Evolutionary conservation across 2,888 invertebrate genomes (phyloP).

Genomic region (Craniophora ligustri): DNA sequence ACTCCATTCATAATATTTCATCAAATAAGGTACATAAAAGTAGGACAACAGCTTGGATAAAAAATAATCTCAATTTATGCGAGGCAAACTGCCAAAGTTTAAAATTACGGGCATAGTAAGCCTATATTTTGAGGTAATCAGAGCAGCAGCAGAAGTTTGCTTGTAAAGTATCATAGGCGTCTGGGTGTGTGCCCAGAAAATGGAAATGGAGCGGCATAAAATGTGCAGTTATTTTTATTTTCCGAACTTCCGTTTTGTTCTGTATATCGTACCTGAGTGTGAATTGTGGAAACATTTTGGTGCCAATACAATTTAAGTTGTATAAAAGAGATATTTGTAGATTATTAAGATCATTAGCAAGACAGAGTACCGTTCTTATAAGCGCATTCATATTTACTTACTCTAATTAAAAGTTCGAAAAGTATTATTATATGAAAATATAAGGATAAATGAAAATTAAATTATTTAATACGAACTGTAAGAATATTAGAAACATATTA

Average conservation of each 20-base stretch:
- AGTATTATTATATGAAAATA: too few relatives aligned
- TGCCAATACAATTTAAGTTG: neutral
- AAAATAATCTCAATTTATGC: slow-evolving; percentile 60
- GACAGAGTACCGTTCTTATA: too few relatives aligned
- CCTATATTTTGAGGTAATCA: slow-evolving; percentile 59
- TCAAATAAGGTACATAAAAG: slow-evolving; percentile 53
- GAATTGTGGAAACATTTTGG: neutral
- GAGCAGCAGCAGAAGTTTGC: slow-evolving; percentile 50
- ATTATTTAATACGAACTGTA: too few relatives aligned
- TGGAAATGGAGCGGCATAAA: slow-evolving; percentile 31
- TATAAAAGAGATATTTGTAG: neutral
- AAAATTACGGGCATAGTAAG: slow-evolving; percentile 56
- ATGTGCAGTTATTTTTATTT: slow-evolving; percentile 40
- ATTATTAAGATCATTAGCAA: too few relatives aligned
- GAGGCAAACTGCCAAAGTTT: slow-evolving; percentile 57
- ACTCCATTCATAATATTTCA: slow-evolving; percentile 50
- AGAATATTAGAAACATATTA: too few relatives aligned
- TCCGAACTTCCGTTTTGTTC: slow-evolving; percentile 13
- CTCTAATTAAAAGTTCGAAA: too few relatives aligned
- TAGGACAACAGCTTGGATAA: slow-evolving; percentile 56
- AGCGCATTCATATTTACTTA: too few relatives aligned
- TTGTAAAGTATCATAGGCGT: slow-evolving; percentile 55
- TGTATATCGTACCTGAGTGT: slow-evolving; percentile 22
- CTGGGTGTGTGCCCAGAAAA: slow-evolving; percentile 47
- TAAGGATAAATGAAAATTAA: too few relatives aligned